Evolutionary conservation across 2,797 vertebrate genomes (phyloP).

Genomic region (Lacerta agilis): DNA sequence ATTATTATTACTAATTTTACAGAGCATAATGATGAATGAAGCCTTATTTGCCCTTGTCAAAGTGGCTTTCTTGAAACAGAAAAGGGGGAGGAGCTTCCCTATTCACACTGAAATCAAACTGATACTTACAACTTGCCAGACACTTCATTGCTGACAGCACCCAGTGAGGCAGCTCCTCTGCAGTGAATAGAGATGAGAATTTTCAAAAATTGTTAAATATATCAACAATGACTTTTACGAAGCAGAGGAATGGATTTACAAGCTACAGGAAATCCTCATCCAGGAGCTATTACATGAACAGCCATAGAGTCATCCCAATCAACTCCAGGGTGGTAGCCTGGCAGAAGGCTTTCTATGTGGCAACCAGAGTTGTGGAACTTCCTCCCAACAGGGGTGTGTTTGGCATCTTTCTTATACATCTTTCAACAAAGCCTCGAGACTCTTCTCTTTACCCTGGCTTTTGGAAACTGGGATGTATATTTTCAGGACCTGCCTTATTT

Average conservation of each 20-base stretch:
- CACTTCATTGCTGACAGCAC: constrained; percentile 97
- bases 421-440: too few species aligned
- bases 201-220: neutral
- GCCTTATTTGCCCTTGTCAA: neutral
- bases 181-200: neutral
- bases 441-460: too few species aligned
- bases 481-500: too few species aligned
- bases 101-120: neutral
- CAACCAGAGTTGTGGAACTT: too few species aligned
- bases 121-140: constrained; percentile 93
- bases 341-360: too few species aligned
- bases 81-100: neutral
- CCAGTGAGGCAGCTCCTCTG: constrained; percentile 94
- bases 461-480: too few species aligned
- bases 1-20: too few species aligned
- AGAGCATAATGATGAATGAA: too few species aligned
- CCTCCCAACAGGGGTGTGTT: too few species aligned
- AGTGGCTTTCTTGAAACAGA: neutral
- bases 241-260: neutral
- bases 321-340: too few species aligned
- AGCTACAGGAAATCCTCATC: neutral
- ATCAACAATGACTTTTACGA: neutral
- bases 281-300: neutral
- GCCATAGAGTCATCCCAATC: too few species aligned
- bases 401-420: too few species aligned